Conservation (phyloP, 1,140 invertebrate genomes). For the Platyura marginata region DNA sequence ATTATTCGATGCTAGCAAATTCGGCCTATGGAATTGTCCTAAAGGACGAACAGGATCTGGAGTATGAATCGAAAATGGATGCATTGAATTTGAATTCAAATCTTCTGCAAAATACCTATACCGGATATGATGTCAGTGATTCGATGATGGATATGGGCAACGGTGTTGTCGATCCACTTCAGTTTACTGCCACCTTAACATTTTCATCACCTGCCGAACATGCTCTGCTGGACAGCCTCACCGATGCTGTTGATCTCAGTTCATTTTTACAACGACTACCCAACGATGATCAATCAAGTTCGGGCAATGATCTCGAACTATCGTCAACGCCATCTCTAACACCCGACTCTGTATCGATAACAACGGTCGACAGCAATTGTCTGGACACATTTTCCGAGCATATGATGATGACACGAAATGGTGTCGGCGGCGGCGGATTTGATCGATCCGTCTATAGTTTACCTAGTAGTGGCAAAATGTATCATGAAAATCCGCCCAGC, state of each 20-base stretch:
- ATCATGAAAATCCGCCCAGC: conserved; percentile 23
- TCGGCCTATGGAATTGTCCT: conserved; percentile 55
- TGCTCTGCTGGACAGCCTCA: conserved; percentile 44
- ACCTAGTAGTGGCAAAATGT: conserved; percentile 22
- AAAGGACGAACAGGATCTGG: conserved; percentile 58
- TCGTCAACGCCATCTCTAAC: conserved; percentile 36
- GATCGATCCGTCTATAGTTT: conserved; percentile 12
- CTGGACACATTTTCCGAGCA: conserved; percentile 20
- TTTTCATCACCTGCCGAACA: conserved; percentile 59
- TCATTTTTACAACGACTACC: conserved; percentile 46
- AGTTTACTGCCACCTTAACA: conserved; percentile 61
- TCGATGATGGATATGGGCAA: conserved; percentile 62
- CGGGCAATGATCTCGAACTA: conserved; percentile 28
- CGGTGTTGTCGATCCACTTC: conserved; percentile 55
- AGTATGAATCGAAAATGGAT: conserved; percentile 54
- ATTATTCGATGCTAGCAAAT: conserved; percentile 65
- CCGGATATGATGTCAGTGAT: conserved; percentile 50
- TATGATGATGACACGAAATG: conserved; percentile 18
- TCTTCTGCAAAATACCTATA: conserved; percentile 29
- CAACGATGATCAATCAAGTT: conserved; percentile 30
- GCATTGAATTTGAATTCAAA: conserved; percentile 29
- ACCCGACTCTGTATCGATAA: conserved; percentile 38
- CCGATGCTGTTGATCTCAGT: conserved; percentile 53
- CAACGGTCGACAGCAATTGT: conserved; percentile 39
- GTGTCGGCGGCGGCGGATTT: conserved; percentile 9